Conservation (phyloP, 2,113 vertebrate genomes). For the Chionomys nivalis region DNA sequence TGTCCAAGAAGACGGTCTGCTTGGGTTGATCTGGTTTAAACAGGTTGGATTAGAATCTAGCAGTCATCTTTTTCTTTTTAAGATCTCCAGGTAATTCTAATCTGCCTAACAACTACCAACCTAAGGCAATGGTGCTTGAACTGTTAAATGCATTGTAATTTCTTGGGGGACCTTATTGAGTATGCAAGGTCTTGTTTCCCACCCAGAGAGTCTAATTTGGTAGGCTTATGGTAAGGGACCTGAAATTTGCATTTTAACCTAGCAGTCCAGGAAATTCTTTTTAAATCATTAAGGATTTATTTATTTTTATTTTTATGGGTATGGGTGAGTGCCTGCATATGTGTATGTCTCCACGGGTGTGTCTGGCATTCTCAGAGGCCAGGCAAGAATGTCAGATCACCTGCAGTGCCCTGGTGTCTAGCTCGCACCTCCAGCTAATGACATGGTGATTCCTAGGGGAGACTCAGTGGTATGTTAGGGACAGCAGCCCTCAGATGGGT, state of each 20-base stretch:
- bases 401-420: neutral
- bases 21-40: neutral
- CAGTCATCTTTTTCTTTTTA: neutral
- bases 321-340: no score
- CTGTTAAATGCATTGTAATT: neutral
- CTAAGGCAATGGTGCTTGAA: neutral
- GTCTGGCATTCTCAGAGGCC: neutral
- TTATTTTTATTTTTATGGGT: neutral
- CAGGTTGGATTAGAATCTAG: neutral
- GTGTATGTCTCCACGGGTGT: neutral
- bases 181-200: neutral
- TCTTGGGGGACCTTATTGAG: neutral
- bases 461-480: neutral
- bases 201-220: neutral
- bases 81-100: neutral
- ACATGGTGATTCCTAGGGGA: neutral
- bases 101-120: conserved; percentile 3
- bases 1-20: neutral
- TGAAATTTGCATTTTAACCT: conserved; percentile 2
- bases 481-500: neutral
- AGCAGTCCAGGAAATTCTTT: neutral
- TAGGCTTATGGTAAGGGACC: neutral
- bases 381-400: neutral
- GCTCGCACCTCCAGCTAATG: neutral
- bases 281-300: neutral